These are phyloP conservation scores for Drosophila anomelani DNA, from an alignment of 2,888 invertebrate genomes.

Conservation along the genomic window DNA sequence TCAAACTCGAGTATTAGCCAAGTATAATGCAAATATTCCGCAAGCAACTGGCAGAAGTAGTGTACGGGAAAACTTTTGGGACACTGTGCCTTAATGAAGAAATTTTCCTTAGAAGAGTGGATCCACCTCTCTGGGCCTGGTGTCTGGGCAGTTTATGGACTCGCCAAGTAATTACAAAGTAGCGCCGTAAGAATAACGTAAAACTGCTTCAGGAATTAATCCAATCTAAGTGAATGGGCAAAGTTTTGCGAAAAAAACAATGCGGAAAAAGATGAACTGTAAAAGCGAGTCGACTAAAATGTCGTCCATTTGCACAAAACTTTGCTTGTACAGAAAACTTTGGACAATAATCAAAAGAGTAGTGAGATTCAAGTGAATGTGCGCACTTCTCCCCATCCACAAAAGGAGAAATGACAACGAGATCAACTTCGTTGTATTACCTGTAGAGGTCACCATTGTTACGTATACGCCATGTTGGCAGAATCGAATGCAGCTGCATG, in stretches of 20 bases:
- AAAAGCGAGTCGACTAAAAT: conserved; percentile 20
- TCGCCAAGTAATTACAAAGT: conserved; percentile 58
- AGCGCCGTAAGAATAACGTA: conserved; percentile 28
- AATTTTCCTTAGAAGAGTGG: conserved; percentile 4
- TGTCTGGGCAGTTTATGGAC: conserved; percentile 46
- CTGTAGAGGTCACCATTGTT: not conserved
- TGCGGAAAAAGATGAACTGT: conserved; percentile 26
- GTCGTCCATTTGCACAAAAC: conserved; percentile 12
- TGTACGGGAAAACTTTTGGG: conserved; percentile 30
- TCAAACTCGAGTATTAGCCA: conserved; percentile 14
- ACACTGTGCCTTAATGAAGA: conserved; percentile 27
- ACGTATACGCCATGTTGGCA: not conserved
- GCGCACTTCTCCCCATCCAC: not conserved
- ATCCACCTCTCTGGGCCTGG: not conserved
- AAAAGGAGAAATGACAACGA: too few relatives aligned
- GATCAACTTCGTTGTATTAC: not conserved
- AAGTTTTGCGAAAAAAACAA: conserved; percentile 56
- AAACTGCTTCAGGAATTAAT: conserved; percentile 46
- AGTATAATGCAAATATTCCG: conserved; percentile 35
- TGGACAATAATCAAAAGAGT: conserved; percentile 15
- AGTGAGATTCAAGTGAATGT: conserved; percentile 3
- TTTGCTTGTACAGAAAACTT: conserved; percentile 16
- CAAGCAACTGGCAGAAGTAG: conserved; percentile 2
- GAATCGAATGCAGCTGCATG: not conserved
- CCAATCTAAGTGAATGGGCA: conserved; percentile 55